Base-by-base conservation (phyloP, 2,113 vertebrate species). In the Cacatua alba region DNA sequence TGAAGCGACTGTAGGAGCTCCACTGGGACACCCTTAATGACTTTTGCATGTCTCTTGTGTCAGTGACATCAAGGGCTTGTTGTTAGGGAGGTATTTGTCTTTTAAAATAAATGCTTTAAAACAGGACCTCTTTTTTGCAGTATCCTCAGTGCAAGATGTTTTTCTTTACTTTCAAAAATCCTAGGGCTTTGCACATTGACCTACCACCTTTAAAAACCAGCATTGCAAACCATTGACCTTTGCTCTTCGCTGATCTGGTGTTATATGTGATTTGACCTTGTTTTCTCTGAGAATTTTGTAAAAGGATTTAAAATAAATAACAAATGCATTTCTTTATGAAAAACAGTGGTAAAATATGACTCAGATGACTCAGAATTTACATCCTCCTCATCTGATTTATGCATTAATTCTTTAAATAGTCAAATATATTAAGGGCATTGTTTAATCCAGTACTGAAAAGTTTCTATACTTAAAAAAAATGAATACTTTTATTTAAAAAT, bases 11-110 rank as follows among this genome's bases (percentile, higher is more conserved):
- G 97, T 97, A 98, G 97, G 97, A 97, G 96, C 94, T 98, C 99
- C 98, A 91, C 93, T 78, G 97, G 98, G 98, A 98, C 84, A 97
- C 96, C 96, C 98, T 98, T 98, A 98, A 98, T 98, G 98, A 99
- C 98, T 98, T 99, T 98, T 99, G 97, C 97, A 98, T 98, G 98
- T 98, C 98, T 98, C 98, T 98, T 96, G 97, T 98, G 98, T 98
- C 98, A 98, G 98, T 98, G 98, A 98, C 98, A 98, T 98, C 98
- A 98, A 99, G 98, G 98, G 97, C 98, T 98, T 97, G 98, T 98
- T 98, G 98, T 99, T 98, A 97, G 95, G 97, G 98, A 98, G 96
- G 97, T 96, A 97, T 98, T 98, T 98, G 96, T 98, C 98, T 99
- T 98, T 98, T 93, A 97, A 98, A 98, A 98, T 97, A 98, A 98